A percentile compares a stretch with the other conserved stretches of the same genome.
phyloP scores from a whole-genome alignment of 2,113 vertebrate species.

The Lycocorax pyrrhopterus region DNA sequence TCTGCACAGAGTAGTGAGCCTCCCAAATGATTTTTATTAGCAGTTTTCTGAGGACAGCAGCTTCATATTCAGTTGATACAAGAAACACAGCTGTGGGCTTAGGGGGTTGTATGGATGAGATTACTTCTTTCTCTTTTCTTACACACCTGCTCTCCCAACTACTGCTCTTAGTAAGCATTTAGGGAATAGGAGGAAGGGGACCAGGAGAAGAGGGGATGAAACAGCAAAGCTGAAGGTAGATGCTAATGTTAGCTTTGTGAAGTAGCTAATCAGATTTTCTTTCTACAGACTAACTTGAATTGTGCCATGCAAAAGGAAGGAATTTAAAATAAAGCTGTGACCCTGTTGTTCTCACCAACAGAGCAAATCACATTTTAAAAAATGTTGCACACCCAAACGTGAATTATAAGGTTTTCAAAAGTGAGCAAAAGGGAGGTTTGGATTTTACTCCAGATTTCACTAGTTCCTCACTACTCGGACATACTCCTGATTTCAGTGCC shows the following conservation, averaged over 20 bases:
- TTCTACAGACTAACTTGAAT: not conserved
- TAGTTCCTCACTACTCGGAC: not conserved
- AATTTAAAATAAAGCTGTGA: not conserved
- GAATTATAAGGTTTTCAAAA: not conserved
- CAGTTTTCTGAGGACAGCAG: not conserved
- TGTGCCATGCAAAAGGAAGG: not conserved
- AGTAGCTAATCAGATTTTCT: not conserved
- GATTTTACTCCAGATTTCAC: not conserved
- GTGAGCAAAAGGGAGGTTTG: not conserved
- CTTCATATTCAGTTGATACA: not conserved
- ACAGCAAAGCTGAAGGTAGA: not conserved
- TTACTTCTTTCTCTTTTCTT: not conserved
- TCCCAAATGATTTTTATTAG: not conserved
- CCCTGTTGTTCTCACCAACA: not conserved
- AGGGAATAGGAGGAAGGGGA: not conserved
- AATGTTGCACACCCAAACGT: not conserved
- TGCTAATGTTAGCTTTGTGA: not conserved
- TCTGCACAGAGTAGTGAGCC: not conserved
- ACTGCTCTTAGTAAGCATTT: not conserved
- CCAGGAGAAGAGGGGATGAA: not conserved
- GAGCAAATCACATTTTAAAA: not conserved
- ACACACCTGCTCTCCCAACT: not conserved
- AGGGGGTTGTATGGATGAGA: not conserved
- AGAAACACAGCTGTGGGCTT: not conserved
- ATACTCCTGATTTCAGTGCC: not conserved